Evolutionary conservation across 2,888 invertebrate genomes (phyloP), one percentile per base, ranked within the genome.

Genomic region (Oscheius sp.): DNA sequence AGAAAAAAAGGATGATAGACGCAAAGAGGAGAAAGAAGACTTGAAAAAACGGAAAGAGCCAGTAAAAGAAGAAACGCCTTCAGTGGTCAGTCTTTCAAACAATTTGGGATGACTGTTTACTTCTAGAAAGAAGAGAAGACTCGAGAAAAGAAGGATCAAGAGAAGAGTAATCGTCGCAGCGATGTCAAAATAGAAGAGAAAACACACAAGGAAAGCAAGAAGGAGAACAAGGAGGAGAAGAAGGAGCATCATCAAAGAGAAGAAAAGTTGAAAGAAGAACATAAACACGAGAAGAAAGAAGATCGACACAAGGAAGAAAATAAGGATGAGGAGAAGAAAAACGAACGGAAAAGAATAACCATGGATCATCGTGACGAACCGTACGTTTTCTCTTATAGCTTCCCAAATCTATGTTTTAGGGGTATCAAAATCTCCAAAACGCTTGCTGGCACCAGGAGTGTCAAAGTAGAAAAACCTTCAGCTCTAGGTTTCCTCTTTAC

Each of bases 261-360:
- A 11, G 59, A 59, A 35, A 59, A 29, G 42, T 7, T 3, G 1
- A 35, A 4, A 13, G 33, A 65, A n/a, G 47, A 11, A 29, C 29
- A 29, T 29, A 35, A 42, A 60, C 35, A 60, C 3, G 60, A 60
- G 13, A 60, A 60, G 37, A 60, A 60, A 60, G 60, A 60, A 35
- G 60, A 60, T 60, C 60, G 60, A 4, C 60, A 60, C 35, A 42
- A 37, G n/a, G 37, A 37, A 11, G 11, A 33, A 11, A 33, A 21
- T 9, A 58, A 60, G 2, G 32, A 48, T 5, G 63, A 63, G 21
- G 63, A 47, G 21, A 63, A 63, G 48, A 63, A 63, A 76, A 47
- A 70, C 70, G 55, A 59, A 50, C 33, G 76, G 74, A 48, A 74
- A 76, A 60, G 75, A 74, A 66, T 72, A 58, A n/a, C 68, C 47